Evolutionary conservation across 2,797 vertebrate genomes (phyloP), one percentile per base, ranked within the genome.

Genomic region (Chaunax sp.): DNA sequence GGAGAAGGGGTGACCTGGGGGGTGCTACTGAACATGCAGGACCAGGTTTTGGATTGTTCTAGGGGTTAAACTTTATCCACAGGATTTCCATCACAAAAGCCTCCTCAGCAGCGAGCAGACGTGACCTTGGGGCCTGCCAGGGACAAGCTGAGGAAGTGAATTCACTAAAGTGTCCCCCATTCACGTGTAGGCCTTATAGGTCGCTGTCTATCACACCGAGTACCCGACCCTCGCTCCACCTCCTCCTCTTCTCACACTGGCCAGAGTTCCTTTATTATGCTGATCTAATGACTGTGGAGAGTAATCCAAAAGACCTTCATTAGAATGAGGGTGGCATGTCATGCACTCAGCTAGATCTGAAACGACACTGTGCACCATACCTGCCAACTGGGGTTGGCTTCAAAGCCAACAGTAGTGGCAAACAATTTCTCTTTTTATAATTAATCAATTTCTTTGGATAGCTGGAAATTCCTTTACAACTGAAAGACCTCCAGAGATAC

Each of bases 41-140:
- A 64, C 83, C 80, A 76, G 81, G 82, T 79, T 85, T 79, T 54
- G 38, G 74, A 86, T 92, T 91, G 89, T 91, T 88, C 74, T 26
- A 37, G 80, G 89, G 89, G 89, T 90, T 90, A 83, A 87, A 92
- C 85, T 90, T 86, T 88, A 85, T 85, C 87, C 84, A 77, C 78
- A 62, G 77, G 75, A 93, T 94, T 93, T 92, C 77, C 92, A 93
- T 94, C 78, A 93, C 91, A 94, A 94, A 92, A 50, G 89, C 69
- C 83, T 84, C 77, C 81, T 87, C 56, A 52, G 75, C 86, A 53
- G 72, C 4, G 64, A 81, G 81, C 87, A 87, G 87, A 85, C 87
- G 73, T 92, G 91, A 92, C 91, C 91, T 87, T 87, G 89, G 83
- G 87, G 77, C 87, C 91, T 82, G 87, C 80, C 81, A 64, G 89